phyloP scores from a whole-genome alignment of 2,113 vertebrate species.

The Eira barbara region DNA sequence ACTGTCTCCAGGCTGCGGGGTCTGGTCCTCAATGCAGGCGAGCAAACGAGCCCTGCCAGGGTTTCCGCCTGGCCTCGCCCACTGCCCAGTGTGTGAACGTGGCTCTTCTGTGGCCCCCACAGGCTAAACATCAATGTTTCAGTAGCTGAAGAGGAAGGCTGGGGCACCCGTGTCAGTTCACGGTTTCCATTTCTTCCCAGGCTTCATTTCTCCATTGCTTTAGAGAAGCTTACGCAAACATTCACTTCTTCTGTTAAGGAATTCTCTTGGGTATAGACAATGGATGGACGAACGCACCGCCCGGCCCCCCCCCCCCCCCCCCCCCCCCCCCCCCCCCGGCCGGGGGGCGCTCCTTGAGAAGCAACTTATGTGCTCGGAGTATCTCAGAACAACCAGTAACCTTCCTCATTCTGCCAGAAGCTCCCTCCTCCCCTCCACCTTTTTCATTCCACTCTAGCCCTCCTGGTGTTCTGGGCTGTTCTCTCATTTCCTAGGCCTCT shows the following conservation, averaged over 20 bases:
- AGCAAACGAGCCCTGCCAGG: rapidly evolving
- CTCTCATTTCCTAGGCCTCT: neutral
- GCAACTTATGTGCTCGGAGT: neutral
- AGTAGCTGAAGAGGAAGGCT: rapidly evolving
- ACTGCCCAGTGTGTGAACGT: neutral
- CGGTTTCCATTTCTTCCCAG: neutral
- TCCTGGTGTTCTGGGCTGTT: neutral
- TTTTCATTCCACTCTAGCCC: rapidly evolving
- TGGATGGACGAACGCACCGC: neutral
- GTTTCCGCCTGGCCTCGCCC: neutral
- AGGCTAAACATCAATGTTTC: rapidly evolving
- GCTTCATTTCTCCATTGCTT: neutral
- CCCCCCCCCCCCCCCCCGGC: no score
- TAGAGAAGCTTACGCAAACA: no score
- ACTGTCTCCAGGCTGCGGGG: rapidly evolving
- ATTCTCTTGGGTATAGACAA: rapidly evolving
- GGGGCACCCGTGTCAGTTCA: rapidly evolving
- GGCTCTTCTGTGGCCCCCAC: neutral
- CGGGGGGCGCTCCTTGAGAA: rapidly evolving
- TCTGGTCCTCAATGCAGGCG: rapidly evolving
- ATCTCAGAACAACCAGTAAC: neutral
- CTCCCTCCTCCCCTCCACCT: no score
- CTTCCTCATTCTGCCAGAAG: no score
- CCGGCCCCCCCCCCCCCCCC: no score
- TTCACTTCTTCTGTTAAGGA: neutral